phyloP scores from a whole-genome alignment of 1,140 invertebrate species.

The Zaprionus inermis region DNA sequence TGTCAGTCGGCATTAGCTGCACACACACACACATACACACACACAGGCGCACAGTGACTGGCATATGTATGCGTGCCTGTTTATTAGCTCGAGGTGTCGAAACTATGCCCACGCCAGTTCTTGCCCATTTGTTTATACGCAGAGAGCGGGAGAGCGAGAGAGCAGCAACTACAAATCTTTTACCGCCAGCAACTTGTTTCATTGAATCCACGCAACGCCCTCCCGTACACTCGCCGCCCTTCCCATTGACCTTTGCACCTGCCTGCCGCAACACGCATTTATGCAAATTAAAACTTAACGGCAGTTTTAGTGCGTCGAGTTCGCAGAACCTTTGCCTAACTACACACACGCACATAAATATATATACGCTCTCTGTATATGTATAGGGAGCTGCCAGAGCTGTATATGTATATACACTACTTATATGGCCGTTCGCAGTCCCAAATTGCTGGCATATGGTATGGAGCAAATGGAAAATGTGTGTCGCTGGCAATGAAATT shows the following conservation, averaged over 20 bases:
- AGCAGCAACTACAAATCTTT: slow-evolving; percentile 4
- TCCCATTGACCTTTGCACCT: background rate
- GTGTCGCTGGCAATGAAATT: background rate
- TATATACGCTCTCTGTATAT: background rate
- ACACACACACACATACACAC: background rate
- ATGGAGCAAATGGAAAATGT: background rate
- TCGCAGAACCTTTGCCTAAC: no score
- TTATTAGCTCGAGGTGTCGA: background rate
- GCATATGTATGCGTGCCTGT: background rate
- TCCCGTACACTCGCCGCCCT: background rate
- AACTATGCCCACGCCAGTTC: background rate
- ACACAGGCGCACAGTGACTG: background rate
- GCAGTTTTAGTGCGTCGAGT: background rate
- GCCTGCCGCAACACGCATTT: slow-evolving; percentile 2
- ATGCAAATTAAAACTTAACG: slow-evolving; percentile 5
- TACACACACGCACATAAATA: background rate
- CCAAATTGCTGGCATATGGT: background rate
- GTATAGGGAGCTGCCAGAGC: no score
- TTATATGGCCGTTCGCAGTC: background rate
- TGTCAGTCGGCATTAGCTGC: slow-evolving; percentile 3
- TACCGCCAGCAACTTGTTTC: background rate
- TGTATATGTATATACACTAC: background rate
- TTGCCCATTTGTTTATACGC: no score
- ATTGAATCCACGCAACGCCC: background rate
- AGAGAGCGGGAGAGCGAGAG: no score